phyloP scores from a whole-genome alignment of 2,888 invertebrate genomes.

The Gymnocheta viridis region DNA sequence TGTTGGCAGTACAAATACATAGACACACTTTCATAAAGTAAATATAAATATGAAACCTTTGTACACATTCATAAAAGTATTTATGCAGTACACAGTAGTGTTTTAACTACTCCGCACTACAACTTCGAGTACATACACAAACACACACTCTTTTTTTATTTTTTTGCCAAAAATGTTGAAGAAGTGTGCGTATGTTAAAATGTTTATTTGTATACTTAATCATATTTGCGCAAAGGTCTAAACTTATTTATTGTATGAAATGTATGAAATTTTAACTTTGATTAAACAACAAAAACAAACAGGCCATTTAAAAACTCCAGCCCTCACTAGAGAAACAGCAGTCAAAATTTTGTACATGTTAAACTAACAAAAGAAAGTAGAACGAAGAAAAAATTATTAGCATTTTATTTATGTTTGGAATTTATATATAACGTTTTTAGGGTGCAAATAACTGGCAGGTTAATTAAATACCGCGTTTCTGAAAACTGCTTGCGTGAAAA shows the following conservation, averaged over 20 bases:
- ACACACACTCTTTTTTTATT: slow-evolving; percentile 34
- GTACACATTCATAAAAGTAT: neutral
- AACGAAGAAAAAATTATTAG: slow-evolving; percentile 1
- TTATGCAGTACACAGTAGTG: neutral
- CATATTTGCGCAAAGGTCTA: slow-evolving; percentile 65
- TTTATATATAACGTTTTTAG: slow-evolving; percentile 20
- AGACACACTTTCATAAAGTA: slow-evolving; percentile 27
- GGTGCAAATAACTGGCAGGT: neutral
- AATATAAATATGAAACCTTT: slow-evolving; percentile 50
- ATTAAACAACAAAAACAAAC: slow-evolving; percentile 44
- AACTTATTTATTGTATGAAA: slow-evolving; percentile 39
- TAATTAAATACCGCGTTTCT: no score
- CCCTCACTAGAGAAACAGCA: slow-evolving; percentile 14
- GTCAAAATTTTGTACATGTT: slow-evolving; percentile 4
- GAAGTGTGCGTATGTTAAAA: slow-evolving; percentile 19
- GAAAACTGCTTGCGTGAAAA: no score
- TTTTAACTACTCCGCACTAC: slow-evolving; percentile 27
- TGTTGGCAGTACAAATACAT: slow-evolving; percentile 3
- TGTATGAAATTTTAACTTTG: slow-evolving; percentile 57
- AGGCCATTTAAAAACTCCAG: slow-evolving; percentile 3
- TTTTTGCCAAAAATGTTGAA: slow-evolving; percentile 12
- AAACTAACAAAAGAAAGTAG: neutral
- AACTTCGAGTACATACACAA: slow-evolving; percentile 11
- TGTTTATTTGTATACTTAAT: slow-evolving; percentile 60
- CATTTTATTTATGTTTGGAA: slow-evolving; percentile 14